Base-by-base conservation (phyloP, 2,797 vertebrate species). In the Decapterus maruadsi region DNA sequence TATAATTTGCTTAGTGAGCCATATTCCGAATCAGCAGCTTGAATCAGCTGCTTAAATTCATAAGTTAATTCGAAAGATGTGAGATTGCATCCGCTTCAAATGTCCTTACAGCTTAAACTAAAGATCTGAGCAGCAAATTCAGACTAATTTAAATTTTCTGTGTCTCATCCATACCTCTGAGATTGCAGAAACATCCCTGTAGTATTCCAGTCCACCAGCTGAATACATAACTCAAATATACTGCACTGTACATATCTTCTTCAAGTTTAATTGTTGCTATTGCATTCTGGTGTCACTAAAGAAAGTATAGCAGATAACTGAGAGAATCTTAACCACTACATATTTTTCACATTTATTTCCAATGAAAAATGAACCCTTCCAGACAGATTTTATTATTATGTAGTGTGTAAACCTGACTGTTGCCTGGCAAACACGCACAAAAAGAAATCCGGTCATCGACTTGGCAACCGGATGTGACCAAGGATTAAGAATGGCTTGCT, bases 401-500 rank as follows among this genome's bases (percentile, higher is more conserved):
- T 60, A 73, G 68, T 70, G 19, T 60, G 56, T 51, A 56, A 78
- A 76, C 11, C 6, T 34, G 22, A 17, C 53, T 55, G 54, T 73
- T 13, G 31, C 55, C 8, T 14, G 26, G 13, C 17, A 19, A 55
- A 67, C 55, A 2, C 13, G 69, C 14, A 84, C 14, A 63, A 55
- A 70, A 40, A 46, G 31, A 75, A 48, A 67, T 60, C 26, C 55
- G 31, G 70, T 73, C 66, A 75, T 46, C 26, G 56, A 83, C 55
- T 77, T 70, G 66, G 67, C 62, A 81, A 67, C 55, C 65, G 68
- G 62, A 78, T 48, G 71, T 66, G 64, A 77, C 67, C 38, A 17
- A 6, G 67, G 64, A 84, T 85, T 87, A 72, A 78, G 53, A 59
- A 56, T 20, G 72, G 74, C 76, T 66, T 72, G 79, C 66, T 72